phyloP scores from a whole-genome alignment of 2,797 vertebrate species.

The Catostomus latipinnis region DNA sequence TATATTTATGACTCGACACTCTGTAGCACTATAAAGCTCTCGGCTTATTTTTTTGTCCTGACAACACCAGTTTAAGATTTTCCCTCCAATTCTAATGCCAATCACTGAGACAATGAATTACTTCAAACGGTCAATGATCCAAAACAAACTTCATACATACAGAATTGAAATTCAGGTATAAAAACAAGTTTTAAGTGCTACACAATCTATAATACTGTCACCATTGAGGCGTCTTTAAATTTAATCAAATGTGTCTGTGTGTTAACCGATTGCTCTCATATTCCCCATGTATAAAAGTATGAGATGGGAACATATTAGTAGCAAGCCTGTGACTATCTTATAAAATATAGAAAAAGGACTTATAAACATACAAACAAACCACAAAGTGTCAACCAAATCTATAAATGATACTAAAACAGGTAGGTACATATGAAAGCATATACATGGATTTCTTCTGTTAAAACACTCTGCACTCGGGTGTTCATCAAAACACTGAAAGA shows the following conservation, averaged over 20 bases:
- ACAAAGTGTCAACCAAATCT: slow-evolving; percentile 19
- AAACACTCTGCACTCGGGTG: slow-evolving; percentile 41
- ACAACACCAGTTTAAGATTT: slow-evolving; percentile 54
- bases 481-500: slow-evolving; percentile 63
- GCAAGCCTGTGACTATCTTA: slow-evolving; percentile 19
- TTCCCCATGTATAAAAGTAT: slow-evolving; percentile 25
- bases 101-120: slow-evolving; percentile 64
- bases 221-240: slow-evolving; percentile 71
- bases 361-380: slow-evolving; percentile 3
- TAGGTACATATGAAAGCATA: slow-evolving; percentile 1
- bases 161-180: slow-evolving; percentile 75
- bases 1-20: slow-evolving; percentile 52
- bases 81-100: slow-evolving; percentile 54
- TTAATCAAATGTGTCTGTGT: slow-evolving; percentile 51
- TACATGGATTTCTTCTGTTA: slow-evolving; percentile 12
- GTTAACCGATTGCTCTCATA: slow-evolving; percentile 24
- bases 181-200: slow-evolving; percentile 89
- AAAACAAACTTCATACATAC: slow-evolving; percentile 75
- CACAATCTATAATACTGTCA: slow-evolving; percentile 93
- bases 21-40: slow-evolving; percentile 49
- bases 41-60: slow-evolving; percentile 47
- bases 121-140: slow-evolving; percentile 58
- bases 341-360: slow-evolving; percentile 29
- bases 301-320: slow-evolving; percentile 45
- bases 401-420: slow-evolving; percentile 1